Percentiles rank a stretch among this genome's conserved stretches.
These are phyloP conservation scores for Suricata suricatta DNA, from an alignment of 2,113 vertebrate genomes.

Conservation along the genomic window DNA sequence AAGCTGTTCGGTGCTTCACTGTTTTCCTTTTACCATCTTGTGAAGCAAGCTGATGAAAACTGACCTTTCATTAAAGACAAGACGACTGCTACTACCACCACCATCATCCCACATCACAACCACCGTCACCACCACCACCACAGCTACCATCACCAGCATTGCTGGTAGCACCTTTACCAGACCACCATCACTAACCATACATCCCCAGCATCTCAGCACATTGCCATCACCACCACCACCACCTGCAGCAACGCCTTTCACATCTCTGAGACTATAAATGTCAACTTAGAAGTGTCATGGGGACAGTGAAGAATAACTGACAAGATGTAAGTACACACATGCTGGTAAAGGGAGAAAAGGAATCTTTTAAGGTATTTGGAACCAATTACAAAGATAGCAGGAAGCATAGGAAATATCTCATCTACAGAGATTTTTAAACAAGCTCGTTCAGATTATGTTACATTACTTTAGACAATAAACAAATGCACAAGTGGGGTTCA, in stretches of 20 bases:
- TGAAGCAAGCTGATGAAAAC: neutral
- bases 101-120: accelerated
- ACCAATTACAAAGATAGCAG: neutral
- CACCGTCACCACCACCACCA: neutral
- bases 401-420: neutral
- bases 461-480: neutral
- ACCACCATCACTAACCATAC: accelerated
- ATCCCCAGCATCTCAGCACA: neutral
- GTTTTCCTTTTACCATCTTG: neutral
- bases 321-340: neutral
- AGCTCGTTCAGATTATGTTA: neutral
- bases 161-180: neutral
- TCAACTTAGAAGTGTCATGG: neutral
- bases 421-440: neutral
- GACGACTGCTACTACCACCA: neutral
- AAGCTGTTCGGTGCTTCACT: neutral
- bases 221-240: no score
- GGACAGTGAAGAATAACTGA: neutral
- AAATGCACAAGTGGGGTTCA: neutral
- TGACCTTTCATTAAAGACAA: neutral
- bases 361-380: neutral
- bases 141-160: accelerated
- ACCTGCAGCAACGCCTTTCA: neutral
- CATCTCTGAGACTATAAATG: neutral
- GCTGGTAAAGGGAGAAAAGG: neutral